Base-by-base conservation (phyloP, 2,888 invertebrate genomes). In the Andrena camellia region DNA sequence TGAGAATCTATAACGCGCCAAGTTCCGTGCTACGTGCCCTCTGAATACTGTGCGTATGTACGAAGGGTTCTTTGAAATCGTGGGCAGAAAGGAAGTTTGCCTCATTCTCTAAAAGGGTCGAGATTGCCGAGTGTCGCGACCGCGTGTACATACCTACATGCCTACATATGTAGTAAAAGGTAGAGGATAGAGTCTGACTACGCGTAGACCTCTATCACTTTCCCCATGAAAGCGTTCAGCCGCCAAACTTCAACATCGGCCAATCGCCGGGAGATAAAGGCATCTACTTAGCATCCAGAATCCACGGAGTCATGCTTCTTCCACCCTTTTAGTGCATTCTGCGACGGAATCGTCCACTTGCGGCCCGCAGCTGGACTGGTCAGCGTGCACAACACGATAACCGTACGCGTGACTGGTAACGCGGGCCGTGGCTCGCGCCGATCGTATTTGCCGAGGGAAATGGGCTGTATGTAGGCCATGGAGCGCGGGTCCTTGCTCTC, bases 381-480 rank as follows among this genome's bases (percentile, higher is more conserved):
- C 54, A 17, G 35, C 17, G 29, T 71, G 59, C 42, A 72, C 74
- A 72, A 84, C 54, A 57, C 52, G 59, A 79, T 79, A 76, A 81
- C 60, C 35, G 57, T 73, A 48, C 48, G 48, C 67, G 54, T 68
- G 52, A 60, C 6, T 64, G 62, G 31, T 79, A 78, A 81, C 78
- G 67, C 81, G 71, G 59, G 2, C 33, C 33, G 33, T 2, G 35
- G 35, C 33, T 35, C 33, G 33, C 33, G 33, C 68, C 77, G 86
- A 87, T 88, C 73, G 35, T 70, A 68, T 74, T 80, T 83, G 63
- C 83, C 60, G 59, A 78, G 78, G 76, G 63, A 77, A 74, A 63
- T 67, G 62, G 75, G 68, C 26, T 23, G 62, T 76, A 88, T 88
- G 74, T 88, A 74, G 88, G 88, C 79, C 87, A 88, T 79, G 86